Conservation (phyloP, 2,888 invertebrate species). For the Napeogenes inachia region DNA sequence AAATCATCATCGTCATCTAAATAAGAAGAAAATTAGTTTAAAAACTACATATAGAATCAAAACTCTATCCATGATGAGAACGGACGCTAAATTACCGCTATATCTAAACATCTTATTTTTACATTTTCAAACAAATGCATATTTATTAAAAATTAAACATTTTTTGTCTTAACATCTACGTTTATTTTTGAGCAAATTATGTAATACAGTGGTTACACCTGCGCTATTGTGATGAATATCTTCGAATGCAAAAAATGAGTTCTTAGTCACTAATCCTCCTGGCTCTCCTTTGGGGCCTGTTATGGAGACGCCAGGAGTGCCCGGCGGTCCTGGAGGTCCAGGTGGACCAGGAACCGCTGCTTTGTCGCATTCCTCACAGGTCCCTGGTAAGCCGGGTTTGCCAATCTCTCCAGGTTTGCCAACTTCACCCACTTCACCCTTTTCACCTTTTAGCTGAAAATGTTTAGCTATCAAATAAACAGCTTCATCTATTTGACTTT, state of each 20-base stretch:
- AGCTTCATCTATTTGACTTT: conserved; percentile 11
- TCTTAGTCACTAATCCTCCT: conserved; percentile 34
- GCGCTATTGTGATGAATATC: conserved; percentile 8
- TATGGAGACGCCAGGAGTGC: conserved; percentile 51
- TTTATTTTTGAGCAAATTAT: too few relatives aligned
- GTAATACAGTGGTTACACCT: conserved; percentile 1
- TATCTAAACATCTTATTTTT: too few relatives aligned
- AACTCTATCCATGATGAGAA: too few relatives aligned
- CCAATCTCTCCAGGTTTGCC: conserved; percentile 47
- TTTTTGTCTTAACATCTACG: neutral
- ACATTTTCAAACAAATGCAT: too few relatives aligned
- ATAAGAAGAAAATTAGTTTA: neutral
- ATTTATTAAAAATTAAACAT: neutral
- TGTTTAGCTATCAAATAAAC: conserved; percentile 1
- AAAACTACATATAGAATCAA: neutral
- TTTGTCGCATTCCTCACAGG: conserved; percentile 19
- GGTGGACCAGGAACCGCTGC: conserved; percentile 32
- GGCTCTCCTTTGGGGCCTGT: conserved; percentile 59
- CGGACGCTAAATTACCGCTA: too few relatives aligned
- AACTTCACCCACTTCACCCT: conserved; percentile 49
- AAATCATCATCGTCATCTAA: conserved; percentile 49
- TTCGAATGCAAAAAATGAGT: conserved; percentile 12
- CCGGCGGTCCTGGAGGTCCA: conserved; percentile 47
- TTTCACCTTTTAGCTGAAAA: conserved; percentile 54
- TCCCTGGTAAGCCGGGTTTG: conserved; percentile 38